A percentile compares a stretch with the other conserved stretches of the same genome.
phyloP scores from a whole-genome alignment of 2,888 invertebrate genomes.

The Thelaira solivaga region DNA sequence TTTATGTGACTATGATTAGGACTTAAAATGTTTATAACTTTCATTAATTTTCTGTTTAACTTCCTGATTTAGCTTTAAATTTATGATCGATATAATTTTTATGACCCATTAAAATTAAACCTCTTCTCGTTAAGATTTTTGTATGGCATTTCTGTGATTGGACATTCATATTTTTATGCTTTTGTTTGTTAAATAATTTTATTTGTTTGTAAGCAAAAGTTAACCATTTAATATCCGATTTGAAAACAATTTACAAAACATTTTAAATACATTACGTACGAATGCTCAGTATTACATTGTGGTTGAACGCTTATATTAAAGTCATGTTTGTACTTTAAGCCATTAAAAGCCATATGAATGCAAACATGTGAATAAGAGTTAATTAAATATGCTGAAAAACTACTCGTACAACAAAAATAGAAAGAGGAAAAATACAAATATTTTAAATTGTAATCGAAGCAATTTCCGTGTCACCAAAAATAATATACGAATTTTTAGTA shows the following conservation, averaged over 20 bases:
- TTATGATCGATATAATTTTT: too few relatives aligned
- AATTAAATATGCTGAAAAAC: constrained; percentile 7
- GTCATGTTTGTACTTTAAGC: constrained; percentile 17
- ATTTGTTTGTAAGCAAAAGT: neutral
- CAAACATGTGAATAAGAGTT: neutral
- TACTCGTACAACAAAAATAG: neutral
- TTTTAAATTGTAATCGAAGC: constrained; percentile 33
- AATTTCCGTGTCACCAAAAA: constrained; percentile 46
- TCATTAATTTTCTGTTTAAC: too few relatives aligned
- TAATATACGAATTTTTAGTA: neutral
- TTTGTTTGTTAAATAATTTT: neutral
- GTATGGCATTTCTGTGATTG: neutral
- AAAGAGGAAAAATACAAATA: too few relatives aligned
- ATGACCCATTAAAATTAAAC: too few relatives aligned
- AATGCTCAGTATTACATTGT: constrained; percentile 7
- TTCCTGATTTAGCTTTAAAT: too few relatives aligned
- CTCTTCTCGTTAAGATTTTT: too few relatives aligned
- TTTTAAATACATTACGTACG: constrained; percentile 3
- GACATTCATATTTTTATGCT: neutral
- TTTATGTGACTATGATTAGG: too few relatives aligned
- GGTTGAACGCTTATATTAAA: constrained; percentile 1
- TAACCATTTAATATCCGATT: constrained; percentile 46
- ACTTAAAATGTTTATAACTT: too few relatives aligned
- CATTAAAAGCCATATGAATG: constrained; percentile 7
- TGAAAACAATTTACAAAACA: constrained; percentile 24